phyloP scores from a whole-genome alignment of 2,797 vertebrate species.

The Valencia hispanica region DNA sequence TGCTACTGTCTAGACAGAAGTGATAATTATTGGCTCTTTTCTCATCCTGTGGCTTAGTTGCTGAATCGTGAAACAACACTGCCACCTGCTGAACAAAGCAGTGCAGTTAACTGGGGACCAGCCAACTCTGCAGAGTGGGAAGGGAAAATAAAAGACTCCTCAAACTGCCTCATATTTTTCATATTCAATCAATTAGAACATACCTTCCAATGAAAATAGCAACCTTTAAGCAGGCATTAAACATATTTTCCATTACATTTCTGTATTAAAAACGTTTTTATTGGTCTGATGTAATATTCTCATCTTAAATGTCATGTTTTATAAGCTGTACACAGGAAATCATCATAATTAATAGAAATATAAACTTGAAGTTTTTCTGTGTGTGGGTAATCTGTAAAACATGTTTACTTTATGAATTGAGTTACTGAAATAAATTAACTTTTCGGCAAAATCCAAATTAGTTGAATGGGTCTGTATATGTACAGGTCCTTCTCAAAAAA shows the following conservation, averaged over 20 bases:
- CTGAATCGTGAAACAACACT: slow-evolving; percentile 31
- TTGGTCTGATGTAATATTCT: background rate
- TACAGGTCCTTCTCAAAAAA: too few relatives aligned
- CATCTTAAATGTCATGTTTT: too few relatives aligned
- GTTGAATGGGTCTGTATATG: too few relatives aligned
- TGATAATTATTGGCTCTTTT: background rate
- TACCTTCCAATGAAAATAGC: background rate
- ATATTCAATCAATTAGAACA: background rate
- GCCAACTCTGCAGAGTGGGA: too few relatives aligned
- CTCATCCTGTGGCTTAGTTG: background rate
- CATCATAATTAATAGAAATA: too few relatives aligned
- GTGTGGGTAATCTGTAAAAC: too few relatives aligned
- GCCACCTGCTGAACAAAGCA: slow-evolving; percentile 51
- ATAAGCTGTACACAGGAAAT: background rate
- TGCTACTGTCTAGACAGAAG: background rate
- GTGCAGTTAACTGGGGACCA: background rate
- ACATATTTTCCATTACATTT: background rate
- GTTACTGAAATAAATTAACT: background rate
- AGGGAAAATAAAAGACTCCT: background rate
- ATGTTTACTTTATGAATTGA: background rate
- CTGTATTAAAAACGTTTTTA: background rate
- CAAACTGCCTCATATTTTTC: background rate
- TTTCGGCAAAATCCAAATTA: background rate
- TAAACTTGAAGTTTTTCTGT: too few relatives aligned
- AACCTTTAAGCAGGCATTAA: background rate